These are phyloP conservation scores for Tapera naevia DNA, from an alignment of 2,797 vertebrate species.

Conservation along the genomic window DNA sequence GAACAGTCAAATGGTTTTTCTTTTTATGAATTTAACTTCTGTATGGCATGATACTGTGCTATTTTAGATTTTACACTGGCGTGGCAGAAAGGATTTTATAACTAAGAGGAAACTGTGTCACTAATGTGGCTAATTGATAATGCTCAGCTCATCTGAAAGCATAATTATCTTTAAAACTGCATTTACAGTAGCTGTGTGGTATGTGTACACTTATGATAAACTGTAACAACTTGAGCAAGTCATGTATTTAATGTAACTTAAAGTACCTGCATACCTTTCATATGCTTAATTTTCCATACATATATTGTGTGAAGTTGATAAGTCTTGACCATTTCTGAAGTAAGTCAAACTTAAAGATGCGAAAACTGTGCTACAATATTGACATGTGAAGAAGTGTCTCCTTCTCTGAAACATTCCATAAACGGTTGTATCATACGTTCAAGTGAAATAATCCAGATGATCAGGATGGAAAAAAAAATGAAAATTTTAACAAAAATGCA, in stretches of 20 bases:
- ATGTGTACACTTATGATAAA: not conserved
- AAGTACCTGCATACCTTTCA: not conserved
- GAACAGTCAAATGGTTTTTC: not conserved
- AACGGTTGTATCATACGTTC: not conserved
- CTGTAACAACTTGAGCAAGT: not conserved
- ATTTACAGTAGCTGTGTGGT: not conserved
- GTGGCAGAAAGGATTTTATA: not conserved
- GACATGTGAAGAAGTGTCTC: not conserved
- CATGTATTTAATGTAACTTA: not conserved
- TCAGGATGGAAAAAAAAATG: not conserved
- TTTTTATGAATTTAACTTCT: not conserved
- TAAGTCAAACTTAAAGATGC: not conserved
- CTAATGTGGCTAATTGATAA: not conserved
- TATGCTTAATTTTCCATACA: not conserved
- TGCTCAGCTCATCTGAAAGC: not conserved
- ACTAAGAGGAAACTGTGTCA: not conserved
- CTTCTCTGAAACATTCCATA: not conserved
- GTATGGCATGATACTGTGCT: not conserved
- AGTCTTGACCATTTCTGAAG: not conserved
- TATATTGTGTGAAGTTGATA: not conserved
- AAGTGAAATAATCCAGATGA: not conserved
- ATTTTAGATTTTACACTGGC: not conserved
- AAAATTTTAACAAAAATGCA: not conserved
- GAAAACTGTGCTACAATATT: not conserved
- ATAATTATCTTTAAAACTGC: not conserved